Evolutionary conservation across 2,113 vertebrate species (phyloP).

Genomic region (Oplegnathus fasciatus): DNA sequence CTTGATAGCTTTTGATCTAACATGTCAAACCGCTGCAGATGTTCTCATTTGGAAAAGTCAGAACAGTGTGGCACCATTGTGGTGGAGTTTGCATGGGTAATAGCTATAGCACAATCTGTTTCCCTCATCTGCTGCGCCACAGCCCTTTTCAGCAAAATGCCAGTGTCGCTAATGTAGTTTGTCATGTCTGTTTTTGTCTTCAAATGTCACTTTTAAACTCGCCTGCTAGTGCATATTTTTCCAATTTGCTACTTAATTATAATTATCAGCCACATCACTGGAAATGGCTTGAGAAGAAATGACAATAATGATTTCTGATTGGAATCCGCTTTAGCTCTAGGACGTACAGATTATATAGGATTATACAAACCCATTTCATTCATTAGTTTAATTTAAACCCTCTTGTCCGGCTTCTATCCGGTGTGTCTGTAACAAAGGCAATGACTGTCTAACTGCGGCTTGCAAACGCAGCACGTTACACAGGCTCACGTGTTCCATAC

Average conservation of each 20-base stretch:
- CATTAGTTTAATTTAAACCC: constrained; percentile 49
- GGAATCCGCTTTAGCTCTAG: constrained; percentile 39
- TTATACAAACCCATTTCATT: constrained; percentile 43
- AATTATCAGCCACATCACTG: constrained; percentile 18
- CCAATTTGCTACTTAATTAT: constrained; percentile 1
- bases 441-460: neutral
- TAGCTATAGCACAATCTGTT: neutral
- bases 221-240: neutral
- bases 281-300: constrained; percentile 16
- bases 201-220: constrained; percentile 18
- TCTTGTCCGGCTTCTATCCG: neutral
- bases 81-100: neutral
- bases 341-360: constrained; percentile 49
- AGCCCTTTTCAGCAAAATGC: constrained; percentile 20
- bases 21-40: constrained; percentile 2
- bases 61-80: neutral
- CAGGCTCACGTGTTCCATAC: neutral
- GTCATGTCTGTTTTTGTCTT: neutral
- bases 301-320: constrained; percentile 2
- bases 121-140: neutral
- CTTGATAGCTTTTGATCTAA: constrained; percentile 1
- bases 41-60: constrained; percentile 19
- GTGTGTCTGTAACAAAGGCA: neutral
- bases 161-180: neutral
- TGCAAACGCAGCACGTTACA: neutral